Percentiles rank a stretch among this genome's conserved stretches.
These are phyloP conservation scores for Anadara kagoshimensis DNA, from an alignment of 1,140 invertebrate genomes.

Conservation along the genomic window DNA sequence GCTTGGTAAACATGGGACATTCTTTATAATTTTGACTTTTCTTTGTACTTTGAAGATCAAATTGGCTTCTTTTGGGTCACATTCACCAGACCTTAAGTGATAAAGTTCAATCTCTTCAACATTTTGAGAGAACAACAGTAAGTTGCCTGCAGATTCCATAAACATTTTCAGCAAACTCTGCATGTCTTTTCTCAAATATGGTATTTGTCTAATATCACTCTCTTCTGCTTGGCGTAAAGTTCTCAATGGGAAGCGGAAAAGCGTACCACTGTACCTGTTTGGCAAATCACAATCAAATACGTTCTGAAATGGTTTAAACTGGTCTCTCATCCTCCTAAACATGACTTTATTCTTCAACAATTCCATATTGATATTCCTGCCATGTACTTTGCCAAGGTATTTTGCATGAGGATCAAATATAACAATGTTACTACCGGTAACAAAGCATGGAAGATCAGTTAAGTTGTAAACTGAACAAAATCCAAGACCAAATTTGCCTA, in stretches of 20 bases:
- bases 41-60: conserved; percentile 7
- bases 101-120: conserved; percentile 58
- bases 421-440: conserved; percentile 61
- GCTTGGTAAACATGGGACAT: too few relatives aligned
- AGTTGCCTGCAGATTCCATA: conserved; percentile 43
- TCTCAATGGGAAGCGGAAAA: conserved; percentile 64
- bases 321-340: conserved; percentile 49
- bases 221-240: conserved; percentile 52
- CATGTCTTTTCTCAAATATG: conserved; percentile 58
- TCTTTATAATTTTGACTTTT: too few relatives aligned
- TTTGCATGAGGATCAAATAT: conserved; percentile 69
- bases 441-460: conserved; percentile 70
- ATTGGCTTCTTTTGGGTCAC: conserved; percentile 30
- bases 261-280: conserved; percentile 43
- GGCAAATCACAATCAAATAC: conserved; percentile 57
- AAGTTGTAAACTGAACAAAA: conserved; percentile 70
- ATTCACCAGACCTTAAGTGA: conserved; percentile 44
- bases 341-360: conserved; percentile 43
- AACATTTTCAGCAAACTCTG: conserved; percentile 55
- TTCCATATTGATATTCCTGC: conserved; percentile 54
- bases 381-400: conserved; percentile 55
- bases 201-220: conserved; percentile 57
- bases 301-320: conserved; percentile 64
- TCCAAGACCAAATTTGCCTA: conserved; percentile 67
- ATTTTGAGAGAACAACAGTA: conserved; percentile 68